phyloP scores from a whole-genome alignment of 2,888 invertebrate species.

The Stenurella melanura region DNA sequence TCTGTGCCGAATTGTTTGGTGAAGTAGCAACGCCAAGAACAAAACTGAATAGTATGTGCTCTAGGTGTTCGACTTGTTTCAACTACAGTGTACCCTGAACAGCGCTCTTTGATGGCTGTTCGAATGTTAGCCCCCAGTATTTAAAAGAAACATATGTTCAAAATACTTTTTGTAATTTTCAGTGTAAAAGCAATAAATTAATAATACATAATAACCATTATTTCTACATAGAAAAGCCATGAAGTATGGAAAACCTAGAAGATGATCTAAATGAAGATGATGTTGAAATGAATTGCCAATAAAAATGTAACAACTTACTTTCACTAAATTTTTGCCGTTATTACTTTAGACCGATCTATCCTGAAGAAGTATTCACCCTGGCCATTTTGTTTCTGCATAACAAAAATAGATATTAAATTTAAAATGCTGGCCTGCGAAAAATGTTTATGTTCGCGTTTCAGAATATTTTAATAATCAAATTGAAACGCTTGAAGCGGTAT shows the following conservation, averaged over 20 bases:
- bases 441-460: neutral
- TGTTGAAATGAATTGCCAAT: constrained; percentile 27
- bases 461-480: no score
- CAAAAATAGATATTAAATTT: constrained; percentile 35
- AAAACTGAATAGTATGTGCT: no score
- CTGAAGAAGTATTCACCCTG: constrained; percentile 64
- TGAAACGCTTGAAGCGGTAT: no score
- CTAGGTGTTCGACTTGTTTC: no score
- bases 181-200: neutral
- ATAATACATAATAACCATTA: neutral
- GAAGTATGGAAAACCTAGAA: neutral
- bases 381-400: constrained; percentile 61
- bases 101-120: no score
- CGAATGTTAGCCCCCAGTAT: no score
- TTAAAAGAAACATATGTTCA: neutral
- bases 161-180: constrained; percentile 5
- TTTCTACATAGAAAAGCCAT: neutral
- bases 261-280: neutral
- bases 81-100: no score
- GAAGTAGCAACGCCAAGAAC: no score
- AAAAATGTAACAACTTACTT: constrained; percentile 56
- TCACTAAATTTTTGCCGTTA: constrained; percentile 66
- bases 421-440: neutral
- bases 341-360: constrained; percentile 63
- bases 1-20: no score